Percentiles rank a stretch among this genome's conserved stretches.
phyloP scores from a whole-genome alignment of 1,140 invertebrate genomes.

The Zaprionus ornatus region DNA sequence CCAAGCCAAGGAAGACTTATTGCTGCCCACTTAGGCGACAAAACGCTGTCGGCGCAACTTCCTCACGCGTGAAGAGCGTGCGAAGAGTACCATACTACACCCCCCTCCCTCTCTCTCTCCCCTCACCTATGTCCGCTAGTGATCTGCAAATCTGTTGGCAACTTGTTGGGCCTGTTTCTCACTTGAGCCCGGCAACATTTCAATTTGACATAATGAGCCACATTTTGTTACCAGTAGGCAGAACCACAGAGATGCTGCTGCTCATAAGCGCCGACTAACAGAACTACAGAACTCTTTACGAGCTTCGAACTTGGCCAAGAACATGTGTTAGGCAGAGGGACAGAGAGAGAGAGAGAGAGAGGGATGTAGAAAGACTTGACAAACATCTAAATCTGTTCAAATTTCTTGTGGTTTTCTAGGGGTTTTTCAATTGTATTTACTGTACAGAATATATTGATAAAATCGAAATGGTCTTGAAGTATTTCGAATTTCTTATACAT shows the following conservation, averaged over 20 bases:
- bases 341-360: background rate
- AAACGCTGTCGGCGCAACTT: constrained; percentile 68
- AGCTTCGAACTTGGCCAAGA: background rate
- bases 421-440: too few relatives aligned
- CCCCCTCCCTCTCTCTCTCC: background rate
- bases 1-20: constrained; percentile 57
- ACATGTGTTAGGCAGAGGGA: background rate
- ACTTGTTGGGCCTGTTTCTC: constrained; percentile 54
- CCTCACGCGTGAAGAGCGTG: constrained; percentile 45
- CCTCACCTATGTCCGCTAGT: background rate
- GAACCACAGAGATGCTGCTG: constrained; percentile 23
- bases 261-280: background rate
- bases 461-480: too few relatives aligned
- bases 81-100: background rate
- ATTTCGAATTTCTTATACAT: too few relatives aligned
- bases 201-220: constrained; percentile 83
- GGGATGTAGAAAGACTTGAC: background rate
- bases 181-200: constrained; percentile 62
- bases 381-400: background rate
- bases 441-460: too few relatives aligned
- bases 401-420: background rate
- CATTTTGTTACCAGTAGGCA: constrained; percentile 67
- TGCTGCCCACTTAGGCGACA: constrained; percentile 77
- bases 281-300: background rate
- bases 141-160: constrained; percentile 46